Evolutionary conservation across 2,888 invertebrate genomes (phyloP), one percentile per base, ranked within the genome.

Genomic region (Drosophila vallismaia): DNA sequence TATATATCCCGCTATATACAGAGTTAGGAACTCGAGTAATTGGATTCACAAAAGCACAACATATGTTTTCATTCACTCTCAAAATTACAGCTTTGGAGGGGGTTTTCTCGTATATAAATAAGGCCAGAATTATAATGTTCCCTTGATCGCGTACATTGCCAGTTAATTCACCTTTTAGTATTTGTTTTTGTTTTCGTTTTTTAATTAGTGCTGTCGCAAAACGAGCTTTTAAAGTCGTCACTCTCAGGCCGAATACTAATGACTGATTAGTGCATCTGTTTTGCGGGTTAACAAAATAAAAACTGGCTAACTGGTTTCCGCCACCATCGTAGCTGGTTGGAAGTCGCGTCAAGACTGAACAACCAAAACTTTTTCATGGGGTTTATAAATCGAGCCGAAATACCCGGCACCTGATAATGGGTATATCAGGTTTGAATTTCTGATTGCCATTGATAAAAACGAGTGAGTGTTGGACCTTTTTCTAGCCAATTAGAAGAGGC

Each of bases 311-410:
- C 55, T 64, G 19, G 42, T 48, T 8, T 24, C 42, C 24, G 51
- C 38, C 50, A 64, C 72, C 86, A 79, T 79, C 68, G 50, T 74
- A 68, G 55, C 71, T 40, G 69, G 24, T 57, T 57, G 86, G 71
- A 48, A 29, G 69, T 44, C 71, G 71, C 74, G 75, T 48, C 48
- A 69, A 59, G 58, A 88, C 86, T 84, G 67, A 83, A 57, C 33
- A 46, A 33, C 6, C 8, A 26, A n/a, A 36, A 50, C 63, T 58
- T 52, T 51, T 38, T 12, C 48, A 50, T 45, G 60, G 24, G n/a
- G 59, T 56, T 75, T 68, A 68, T 69, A 76, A 72, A 40, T 51
- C 40, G 49, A 45, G 40, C 24, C n/a, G 14, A n/a, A 46, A 24
- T 67, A 45, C 50, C 8, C 66, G 44, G 66, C 44, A 45, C n/a